A percentile compares a stretch with the other conserved stretches of the same genome.
Evolutionary conservation across 1,140 invertebrate species (phyloP).

Genomic region (Panagrolaimus sp.): DNA sequence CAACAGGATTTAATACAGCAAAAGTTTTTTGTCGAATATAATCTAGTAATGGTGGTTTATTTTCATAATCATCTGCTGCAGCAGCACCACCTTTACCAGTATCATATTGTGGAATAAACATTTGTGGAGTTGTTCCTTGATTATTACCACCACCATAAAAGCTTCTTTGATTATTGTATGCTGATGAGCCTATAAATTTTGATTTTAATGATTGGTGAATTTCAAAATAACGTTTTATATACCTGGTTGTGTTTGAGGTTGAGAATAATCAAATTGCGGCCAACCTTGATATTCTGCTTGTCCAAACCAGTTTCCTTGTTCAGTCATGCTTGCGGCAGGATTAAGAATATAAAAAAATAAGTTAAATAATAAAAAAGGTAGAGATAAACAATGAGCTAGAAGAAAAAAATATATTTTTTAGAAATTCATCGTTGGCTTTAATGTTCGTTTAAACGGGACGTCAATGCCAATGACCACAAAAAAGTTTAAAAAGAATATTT

Average conservation of each 20-base stretch:
- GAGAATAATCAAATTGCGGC: conserved; percentile 5
- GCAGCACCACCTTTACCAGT: too few relatives aligned
- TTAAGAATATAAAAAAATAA: too few relatives aligned
- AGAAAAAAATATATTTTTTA: too few relatives aligned
- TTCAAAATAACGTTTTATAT: not conserved
- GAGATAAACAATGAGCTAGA: too few relatives aligned
- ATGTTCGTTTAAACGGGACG: not conserved
- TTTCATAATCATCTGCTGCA: conserved; percentile 38
- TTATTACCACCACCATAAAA: not conserved
- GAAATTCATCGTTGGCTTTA: too few relatives aligned
- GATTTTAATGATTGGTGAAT: not conserved
- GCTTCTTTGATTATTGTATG: not conserved
- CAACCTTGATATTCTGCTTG: not conserved
- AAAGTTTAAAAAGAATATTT: too few relatives aligned
- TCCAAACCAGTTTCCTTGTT: not conserved
- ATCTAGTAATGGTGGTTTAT: conserved; percentile 58
- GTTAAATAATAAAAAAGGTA: too few relatives aligned
- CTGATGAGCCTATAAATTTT: not conserved
- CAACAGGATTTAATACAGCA: conserved; percentile 79
- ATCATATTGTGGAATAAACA: conserved; percentile 2
- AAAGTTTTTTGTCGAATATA: conserved; percentile 82
- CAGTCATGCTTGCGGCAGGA: too few relatives aligned
- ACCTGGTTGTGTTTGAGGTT: not conserved
- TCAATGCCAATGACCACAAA: too few relatives aligned
- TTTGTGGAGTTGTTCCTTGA: not conserved